phyloP scores from a whole-genome alignment of 2,797 vertebrate genomes.

The Pempheris klunzingeri region DNA sequence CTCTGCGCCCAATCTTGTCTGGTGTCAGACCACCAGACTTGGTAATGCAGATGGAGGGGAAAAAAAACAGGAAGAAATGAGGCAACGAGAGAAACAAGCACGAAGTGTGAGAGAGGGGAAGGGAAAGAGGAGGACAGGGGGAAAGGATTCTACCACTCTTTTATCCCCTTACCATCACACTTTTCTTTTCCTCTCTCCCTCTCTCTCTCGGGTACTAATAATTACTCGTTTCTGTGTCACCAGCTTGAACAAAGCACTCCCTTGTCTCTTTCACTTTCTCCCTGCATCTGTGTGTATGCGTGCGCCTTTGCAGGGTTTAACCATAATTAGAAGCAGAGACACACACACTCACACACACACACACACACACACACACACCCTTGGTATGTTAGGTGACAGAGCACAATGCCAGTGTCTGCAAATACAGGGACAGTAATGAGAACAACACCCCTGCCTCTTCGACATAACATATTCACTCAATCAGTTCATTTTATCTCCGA shows the following conservation, averaged over 20 bases:
- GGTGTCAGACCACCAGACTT: constrained; percentile 68
- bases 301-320: constrained; percentile 48
- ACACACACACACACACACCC: constrained; percentile 1
- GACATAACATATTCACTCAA: constrained; percentile 21
- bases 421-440: constrained; percentile 14
- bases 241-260: constrained; percentile 65
- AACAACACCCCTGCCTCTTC: constrained; percentile 7
- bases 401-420: constrained; percentile 10
- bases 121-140: neutral
- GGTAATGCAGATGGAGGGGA: constrained; percentile 11
- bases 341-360: constrained; percentile 4
- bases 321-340: constrained; percentile 60
- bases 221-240: constrained; percentile 73
- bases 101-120: neutral
- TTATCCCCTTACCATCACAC: constrained; percentile 30
- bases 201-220: constrained; percentile 60
- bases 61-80: constrained; percentile 13
- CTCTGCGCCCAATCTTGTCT: constrained; percentile 54
- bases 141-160: constrained; percentile 19
- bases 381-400: constrained; percentile 28
- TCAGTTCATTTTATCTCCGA: constrained; percentile 14
- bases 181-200: neutral
- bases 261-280: constrained; percentile 55
- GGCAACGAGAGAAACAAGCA: neutral
- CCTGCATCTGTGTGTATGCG: constrained; percentile 37